phyloP scores from a whole-genome alignment of 2,888 invertebrate genomes.

The Drosophila fulvimacula region DNA sequence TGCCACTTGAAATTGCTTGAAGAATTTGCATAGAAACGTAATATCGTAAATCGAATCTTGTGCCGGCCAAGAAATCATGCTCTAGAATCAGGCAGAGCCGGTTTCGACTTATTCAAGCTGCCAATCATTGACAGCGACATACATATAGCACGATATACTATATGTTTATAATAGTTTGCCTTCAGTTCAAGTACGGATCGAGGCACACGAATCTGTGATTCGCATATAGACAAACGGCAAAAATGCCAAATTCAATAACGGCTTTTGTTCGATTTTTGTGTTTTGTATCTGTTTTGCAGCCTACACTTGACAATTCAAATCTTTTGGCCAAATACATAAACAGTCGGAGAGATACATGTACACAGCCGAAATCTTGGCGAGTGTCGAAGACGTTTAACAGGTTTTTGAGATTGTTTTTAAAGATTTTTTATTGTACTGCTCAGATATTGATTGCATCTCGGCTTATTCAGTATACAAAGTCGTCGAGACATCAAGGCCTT shows the following conservation, averaged over 20 bases:
- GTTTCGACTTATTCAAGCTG: constrained; percentile 46
- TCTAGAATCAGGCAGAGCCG: constrained; percentile 65
- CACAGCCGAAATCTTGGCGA: constrained; percentile 3
- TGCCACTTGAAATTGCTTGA: background rate
- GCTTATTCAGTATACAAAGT: constrained; percentile 15
- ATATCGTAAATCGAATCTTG: constrained; percentile 13
- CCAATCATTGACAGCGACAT: background rate
- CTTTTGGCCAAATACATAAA: constrained; percentile 30
- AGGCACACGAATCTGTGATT: constrained; percentile 15
- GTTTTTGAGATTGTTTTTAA: constrained; percentile 55
- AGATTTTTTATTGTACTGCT: constrained; percentile 25
- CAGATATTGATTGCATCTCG: constrained; percentile 12
- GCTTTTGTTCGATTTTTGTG: constrained; percentile 35
- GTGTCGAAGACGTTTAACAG: constrained; percentile 65
- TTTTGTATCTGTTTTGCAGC: constrained; percentile 36
- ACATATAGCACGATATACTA: constrained; percentile 1
- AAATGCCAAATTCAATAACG: constrained; percentile 48
- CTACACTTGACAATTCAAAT: constrained; percentile 64
- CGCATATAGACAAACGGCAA: constrained; percentile 40
- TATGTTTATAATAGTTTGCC: constrained; percentile 13
- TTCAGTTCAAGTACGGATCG: constrained; percentile 46
- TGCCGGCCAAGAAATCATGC: constrained; percentile 38
- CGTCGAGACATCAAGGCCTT: constrained; percentile 46
- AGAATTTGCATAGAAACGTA: constrained; percentile 47
- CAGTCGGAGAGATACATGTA: constrained; percentile 7